These are phyloP conservation scores for Lasioglossum zephyrum DNA, from an alignment of 2,888 invertebrate species.

Conservation along the genomic window DNA sequence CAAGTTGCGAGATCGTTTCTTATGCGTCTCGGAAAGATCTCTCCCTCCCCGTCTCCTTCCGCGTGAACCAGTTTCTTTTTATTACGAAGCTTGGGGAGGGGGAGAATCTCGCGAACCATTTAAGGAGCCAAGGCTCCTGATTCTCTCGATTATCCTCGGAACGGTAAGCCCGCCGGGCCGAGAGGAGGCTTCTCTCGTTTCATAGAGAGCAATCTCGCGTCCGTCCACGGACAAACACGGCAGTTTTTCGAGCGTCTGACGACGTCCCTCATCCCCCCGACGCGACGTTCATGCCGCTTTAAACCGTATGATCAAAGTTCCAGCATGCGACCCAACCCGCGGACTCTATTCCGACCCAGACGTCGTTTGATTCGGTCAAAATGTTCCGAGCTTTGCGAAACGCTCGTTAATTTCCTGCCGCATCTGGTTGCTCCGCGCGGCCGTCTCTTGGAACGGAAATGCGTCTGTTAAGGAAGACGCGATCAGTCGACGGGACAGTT, in stretches of 20 bases:
- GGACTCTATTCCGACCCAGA: neutral
- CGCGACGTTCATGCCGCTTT: neutral
- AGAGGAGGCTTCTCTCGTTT: neutral
- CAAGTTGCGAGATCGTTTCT: conserved; percentile 39
- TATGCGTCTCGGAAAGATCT: conserved; percentile 1
- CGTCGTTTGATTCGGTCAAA: neutral
- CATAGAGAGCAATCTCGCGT: conserved; percentile 9
- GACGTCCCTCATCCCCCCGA: neutral
- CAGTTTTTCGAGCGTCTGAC: conserved; percentile 1
- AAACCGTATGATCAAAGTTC: neutral
- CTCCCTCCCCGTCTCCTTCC: neutral
- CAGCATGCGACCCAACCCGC: neutral
- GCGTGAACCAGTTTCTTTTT: conserved; percentile 14
- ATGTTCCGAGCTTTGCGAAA: neutral
- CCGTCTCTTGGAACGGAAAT: neutral
- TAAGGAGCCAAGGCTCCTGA: neutral
- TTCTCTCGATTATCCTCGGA: conserved; percentile 27
- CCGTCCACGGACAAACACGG: neutral
- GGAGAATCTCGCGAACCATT: neutral
- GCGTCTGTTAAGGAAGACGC: neutral
- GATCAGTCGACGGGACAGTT: neutral
- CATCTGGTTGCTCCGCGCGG: neutral
- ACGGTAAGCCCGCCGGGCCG: neutral
- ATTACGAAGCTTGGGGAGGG: neutral
- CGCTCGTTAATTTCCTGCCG: neutral